phyloP scores from a whole-genome alignment of 2,113 vertebrate species.

The Spermophilus dauricus region DNA sequence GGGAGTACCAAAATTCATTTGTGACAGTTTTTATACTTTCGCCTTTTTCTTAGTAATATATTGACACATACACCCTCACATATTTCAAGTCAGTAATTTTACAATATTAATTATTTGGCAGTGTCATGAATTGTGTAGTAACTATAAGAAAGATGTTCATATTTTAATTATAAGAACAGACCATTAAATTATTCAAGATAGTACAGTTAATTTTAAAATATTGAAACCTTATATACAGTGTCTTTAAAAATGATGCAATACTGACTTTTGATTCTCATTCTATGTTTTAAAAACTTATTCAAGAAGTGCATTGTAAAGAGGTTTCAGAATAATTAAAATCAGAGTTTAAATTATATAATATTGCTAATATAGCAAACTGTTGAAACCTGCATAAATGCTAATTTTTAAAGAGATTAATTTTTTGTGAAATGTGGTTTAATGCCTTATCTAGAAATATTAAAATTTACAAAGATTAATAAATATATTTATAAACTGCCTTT shows the following conservation, averaged over 20 bases:
- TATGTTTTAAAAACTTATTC: neutral
- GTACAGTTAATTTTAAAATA: slow-evolving; percentile 41
- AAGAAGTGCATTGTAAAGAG: neutral
- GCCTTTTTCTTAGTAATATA: slow-evolving; percentile 16
- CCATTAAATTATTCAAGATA: slow-evolving; percentile 45
- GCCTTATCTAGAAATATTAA: neutral
- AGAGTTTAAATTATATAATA: neutral
- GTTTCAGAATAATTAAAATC: slow-evolving; percentile 35
- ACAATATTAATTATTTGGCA: slow-evolving; percentile 64
- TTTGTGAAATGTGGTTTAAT: neutral
- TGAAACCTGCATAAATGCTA: neutral
- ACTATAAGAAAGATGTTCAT: slow-evolving; percentile 12
- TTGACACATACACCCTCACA: slow-evolving; percentile 11
- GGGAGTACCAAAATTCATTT: slow-evolving; percentile 20
- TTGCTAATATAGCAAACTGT: neutral
- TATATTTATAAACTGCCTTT: neutral
- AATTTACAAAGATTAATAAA: neutral
- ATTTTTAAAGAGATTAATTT: neutral
- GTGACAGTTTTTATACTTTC: slow-evolving; percentile 42
- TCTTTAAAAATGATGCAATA: neutral
- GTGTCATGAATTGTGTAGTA: slow-evolving; percentile 14
- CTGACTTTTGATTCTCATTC: neutral
- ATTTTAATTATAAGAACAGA: slow-evolving; percentile 63
- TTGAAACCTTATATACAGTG: neutral
- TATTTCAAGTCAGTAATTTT: slow-evolving; percentile 62